Conservation (phyloP, 2,797 vertebrate genomes). For the Xenentodon cancila region DNA sequence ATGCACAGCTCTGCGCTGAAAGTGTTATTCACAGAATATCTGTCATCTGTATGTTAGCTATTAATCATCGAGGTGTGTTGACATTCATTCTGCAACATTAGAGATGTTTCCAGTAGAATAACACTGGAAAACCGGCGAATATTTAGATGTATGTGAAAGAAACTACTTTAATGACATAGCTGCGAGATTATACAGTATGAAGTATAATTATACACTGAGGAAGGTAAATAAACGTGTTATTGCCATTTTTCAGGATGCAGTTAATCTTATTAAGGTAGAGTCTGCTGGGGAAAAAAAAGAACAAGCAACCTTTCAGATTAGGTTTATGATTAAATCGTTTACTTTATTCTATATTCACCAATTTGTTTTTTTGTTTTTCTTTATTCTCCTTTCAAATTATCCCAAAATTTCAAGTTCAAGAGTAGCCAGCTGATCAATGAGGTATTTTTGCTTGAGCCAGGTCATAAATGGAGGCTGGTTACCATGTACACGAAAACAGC, state of each 20-base stretch:
- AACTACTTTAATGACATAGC: too few relatives aligned
- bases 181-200: too few relatives aligned
- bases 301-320: background rate
- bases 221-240: too few relatives aligned
- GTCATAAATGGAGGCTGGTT: slow-evolving; percentile 46
- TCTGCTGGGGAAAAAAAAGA: slow-evolving; percentile 1
- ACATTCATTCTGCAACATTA: slow-evolving; percentile 49
- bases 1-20: slow-evolving; percentile 42
- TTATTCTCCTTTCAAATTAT: background rate
- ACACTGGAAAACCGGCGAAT: too few relatives aligned
- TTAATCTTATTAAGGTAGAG: slow-evolving; percentile 6
- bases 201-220: too few relatives aligned
- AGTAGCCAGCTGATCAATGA: slow-evolving; percentile 8
- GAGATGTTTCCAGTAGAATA: slow-evolving; percentile 31
- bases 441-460: slow-evolving; percentile 21
- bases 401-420: slow-evolving; percentile 4
- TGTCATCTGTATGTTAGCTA: slow-evolving; percentile 49
- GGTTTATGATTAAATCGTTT: background rate
- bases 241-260: background rate
- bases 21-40: slow-evolving; percentile 61
- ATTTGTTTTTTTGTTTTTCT: background rate
- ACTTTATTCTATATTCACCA: background rate
- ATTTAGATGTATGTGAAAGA: too few relatives aligned
- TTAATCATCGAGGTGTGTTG: slow-evolving; percentile 63
- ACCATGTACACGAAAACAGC: slow-evolving; percentile 50